These are phyloP conservation scores for Metellina segmentata DNA, from an alignment of 2,888 invertebrate genomes.

Conservation along the genomic window DNA sequence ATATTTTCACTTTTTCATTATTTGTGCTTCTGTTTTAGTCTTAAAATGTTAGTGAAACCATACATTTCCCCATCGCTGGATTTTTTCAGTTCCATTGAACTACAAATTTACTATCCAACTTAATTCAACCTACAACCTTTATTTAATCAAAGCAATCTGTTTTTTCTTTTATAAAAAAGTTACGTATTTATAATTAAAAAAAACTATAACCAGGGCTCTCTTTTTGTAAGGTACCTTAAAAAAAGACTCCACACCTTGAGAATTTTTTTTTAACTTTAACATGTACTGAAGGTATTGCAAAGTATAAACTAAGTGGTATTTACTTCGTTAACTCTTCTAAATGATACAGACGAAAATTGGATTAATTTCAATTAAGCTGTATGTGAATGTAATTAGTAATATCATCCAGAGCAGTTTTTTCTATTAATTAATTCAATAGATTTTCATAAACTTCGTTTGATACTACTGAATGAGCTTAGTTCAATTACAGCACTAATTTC, in stretches of 20 bases:
- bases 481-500: slow-evolving; percentile 67
- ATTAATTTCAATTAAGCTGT: slow-evolving; percentile 44
- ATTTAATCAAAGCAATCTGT: no score
- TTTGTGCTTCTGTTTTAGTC: no score
- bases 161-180: no score
- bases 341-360: slow-evolving; percentile 46
- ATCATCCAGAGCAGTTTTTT: slow-evolving; percentile 43
- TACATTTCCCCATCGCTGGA: no score
- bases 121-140: no score
- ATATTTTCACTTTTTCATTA: no score
- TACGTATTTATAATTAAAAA: no score
- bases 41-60: no score
- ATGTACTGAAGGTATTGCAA: background rate
- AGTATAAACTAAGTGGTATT: slow-evolving; percentile 11
- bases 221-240: background rate
- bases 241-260: background rate
- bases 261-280: background rate
- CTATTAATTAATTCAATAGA: slow-evolving; percentile 20
- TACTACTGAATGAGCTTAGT: slow-evolving; percentile 25
- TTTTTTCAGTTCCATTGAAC: no score
- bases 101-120: no score
- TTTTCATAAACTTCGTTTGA: slow-evolving; percentile 41
- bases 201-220: no score
- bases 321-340: slow-evolving; percentile 57
- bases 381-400: slow-evolving; percentile 59